Conservation (phyloP, 23 tunicate species). For the Corella eumyota region DNA sequence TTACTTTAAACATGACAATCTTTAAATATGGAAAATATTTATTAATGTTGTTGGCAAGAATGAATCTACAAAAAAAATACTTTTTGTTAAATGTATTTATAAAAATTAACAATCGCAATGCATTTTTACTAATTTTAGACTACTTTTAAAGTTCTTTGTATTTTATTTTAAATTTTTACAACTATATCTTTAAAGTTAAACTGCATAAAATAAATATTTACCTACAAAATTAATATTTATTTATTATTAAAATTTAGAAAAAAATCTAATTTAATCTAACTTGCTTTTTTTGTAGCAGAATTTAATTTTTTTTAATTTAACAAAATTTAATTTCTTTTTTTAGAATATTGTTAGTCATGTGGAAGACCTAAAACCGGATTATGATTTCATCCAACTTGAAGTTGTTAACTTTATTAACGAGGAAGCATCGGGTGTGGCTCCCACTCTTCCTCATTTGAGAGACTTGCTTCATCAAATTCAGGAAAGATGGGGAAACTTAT, state of each 20-base stretch:
- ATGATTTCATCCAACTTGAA: constrained; percentile 52
- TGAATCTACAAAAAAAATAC: no score
- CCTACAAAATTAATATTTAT: no score
- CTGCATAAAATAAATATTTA: no score
- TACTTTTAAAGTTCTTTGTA: no score
- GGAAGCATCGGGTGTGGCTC: constrained; percentile 31
- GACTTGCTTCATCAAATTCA: constrained; percentile 60
- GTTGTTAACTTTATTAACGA: constrained; percentile 59
- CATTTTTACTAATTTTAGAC: no score
- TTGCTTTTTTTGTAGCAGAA: background rate
- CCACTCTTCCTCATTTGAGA: constrained; percentile 18
- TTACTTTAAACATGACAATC: background rate
- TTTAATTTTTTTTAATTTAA: background rate
- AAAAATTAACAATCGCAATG: no score
- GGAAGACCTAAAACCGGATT: constrained; percentile 49
- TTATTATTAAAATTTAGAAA: no score
- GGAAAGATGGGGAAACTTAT: constrained; percentile 34
- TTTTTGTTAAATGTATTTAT: no score
- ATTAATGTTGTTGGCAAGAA: no score
- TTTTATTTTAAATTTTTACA: no score
- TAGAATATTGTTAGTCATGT: constrained; percentile 30
- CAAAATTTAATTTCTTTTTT: background rate
- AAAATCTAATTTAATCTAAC: background rate
- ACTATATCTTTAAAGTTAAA: no score
- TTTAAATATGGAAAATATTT: background rate